A percentile compares a stretch with the other conserved stretches of the same genome.
Evolutionary conservation across 2,888 invertebrate species (phyloP).

Genomic region (Plemyria rubiginata): DNA sequence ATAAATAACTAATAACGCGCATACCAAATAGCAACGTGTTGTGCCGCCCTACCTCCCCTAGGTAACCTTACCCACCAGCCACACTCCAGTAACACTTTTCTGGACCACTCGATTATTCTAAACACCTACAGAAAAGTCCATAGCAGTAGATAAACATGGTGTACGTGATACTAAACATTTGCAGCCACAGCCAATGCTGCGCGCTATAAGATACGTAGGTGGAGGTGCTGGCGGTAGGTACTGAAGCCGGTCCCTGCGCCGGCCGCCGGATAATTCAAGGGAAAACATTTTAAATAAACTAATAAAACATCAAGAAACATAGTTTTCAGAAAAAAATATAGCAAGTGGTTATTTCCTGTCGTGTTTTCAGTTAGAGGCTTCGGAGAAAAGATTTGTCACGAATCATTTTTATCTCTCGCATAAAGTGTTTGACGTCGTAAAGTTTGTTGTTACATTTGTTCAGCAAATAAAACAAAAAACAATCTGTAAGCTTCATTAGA

Average conservation of each 20-base stretch:
- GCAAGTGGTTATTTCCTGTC: constrained; percentile 2
- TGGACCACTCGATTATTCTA: too few species aligned
- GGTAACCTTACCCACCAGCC: too few species aligned
- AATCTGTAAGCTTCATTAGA: too few species aligned
- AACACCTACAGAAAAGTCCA: not conserved
- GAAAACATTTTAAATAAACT: not conserved
- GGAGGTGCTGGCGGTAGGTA: not conserved
- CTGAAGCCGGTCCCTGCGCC: not conserved
- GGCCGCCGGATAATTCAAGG: constrained; percentile 1
- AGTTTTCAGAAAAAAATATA: constrained; percentile 4
- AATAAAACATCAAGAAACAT: not conserved
- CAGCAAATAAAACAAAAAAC: too few species aligned
- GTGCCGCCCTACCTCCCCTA: too few species aligned
- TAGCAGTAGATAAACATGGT: not conserved
- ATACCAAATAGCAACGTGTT: too few species aligned
- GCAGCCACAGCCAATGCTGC: not conserved
- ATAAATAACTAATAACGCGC: too few species aligned
- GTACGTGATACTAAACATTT: not conserved
- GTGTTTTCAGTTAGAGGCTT: constrained; percentile 6
- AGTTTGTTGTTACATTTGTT: not conserved
- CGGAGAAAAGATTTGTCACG: not conserved
- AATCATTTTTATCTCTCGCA: not conserved
- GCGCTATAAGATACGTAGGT: not conserved
- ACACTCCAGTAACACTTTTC: too few species aligned
- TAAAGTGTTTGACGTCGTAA: too few species aligned